Conservation (phyloP, 1,140 invertebrate species). For the Drosophila carrolli region DNA sequence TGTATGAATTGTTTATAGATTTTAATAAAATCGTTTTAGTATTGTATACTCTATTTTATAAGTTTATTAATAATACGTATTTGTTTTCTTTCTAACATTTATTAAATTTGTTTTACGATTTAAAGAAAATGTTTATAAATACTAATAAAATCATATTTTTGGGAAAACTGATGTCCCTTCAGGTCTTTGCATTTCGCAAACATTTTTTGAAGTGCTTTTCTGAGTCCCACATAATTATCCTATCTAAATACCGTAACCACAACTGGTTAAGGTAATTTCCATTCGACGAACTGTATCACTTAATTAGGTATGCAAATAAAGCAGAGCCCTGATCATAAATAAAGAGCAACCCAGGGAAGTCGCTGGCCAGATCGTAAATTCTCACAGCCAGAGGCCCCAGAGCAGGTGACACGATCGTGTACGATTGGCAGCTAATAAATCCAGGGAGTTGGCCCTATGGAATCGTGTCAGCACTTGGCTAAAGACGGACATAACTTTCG, state of each 20-base stretch:
- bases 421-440: conserved; percentile 66
- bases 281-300: conserved; percentile 58
- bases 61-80: too few relatives aligned
- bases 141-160: too few relatives aligned
- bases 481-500: conserved; percentile 69
- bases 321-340: conserved; percentile 67
- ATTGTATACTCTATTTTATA: too few relatives aligned
- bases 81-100: too few relatives aligned
- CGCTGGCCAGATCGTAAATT: conserved; percentile 62
- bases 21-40: too few relatives aligned
- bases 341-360: conserved; percentile 37
- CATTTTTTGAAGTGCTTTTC: conserved; percentile 13
- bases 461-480: conserved; percentile 59
- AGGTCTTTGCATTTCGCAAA: too few relatives aligned
- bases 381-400: conserved; percentile 29
- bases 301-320: conserved; percentile 77
- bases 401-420: conserved; percentile 53
- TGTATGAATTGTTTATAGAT: too few relatives aligned
- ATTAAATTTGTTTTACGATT: too few relatives aligned
- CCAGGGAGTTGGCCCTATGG: conserved; percentile 49
- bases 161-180: too few relatives aligned
- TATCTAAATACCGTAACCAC: conserved; percentile 45
- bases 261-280: conserved; percentile 30
- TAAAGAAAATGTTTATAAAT: too few relatives aligned
- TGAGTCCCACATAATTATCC: conserved; percentile 34